These are phyloP conservation scores for Merodon equestris DNA, from an alignment of 2,888 invertebrate species.

Conservation along the genomic window DNA sequence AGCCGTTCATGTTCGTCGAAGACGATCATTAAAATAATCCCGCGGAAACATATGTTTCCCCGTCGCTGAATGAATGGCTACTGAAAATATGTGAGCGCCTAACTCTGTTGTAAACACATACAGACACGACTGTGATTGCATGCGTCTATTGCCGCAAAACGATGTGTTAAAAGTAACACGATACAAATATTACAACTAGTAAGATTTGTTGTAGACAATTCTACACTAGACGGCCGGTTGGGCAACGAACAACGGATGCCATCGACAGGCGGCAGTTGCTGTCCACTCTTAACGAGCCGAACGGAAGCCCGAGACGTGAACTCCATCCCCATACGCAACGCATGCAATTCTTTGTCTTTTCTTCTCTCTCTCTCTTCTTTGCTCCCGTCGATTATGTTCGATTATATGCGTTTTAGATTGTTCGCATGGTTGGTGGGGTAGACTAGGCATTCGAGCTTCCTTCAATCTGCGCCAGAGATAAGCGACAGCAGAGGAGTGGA, in stretches of 20 bases:
- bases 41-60: conserved; percentile 64
- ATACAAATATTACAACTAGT: conserved; percentile 67
- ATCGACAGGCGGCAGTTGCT: neutral
- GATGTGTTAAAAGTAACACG: conserved; percentile 69
- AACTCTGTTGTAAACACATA: neutral
- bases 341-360: neutral
- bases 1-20: conserved; percentile 11
- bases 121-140: conserved; percentile 14
- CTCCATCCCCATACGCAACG: conserved; percentile 51
- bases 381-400: conserved; percentile 63
- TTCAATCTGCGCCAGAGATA: conserved; percentile 65
- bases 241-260: conserved; percentile 13
- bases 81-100: conserved; percentile 50
- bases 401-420: conserved; percentile 68
- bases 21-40: conserved; percentile 68
- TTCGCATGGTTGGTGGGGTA: conserved; percentile 18
- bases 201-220: conserved; percentile 68
- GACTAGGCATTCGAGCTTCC: conserved; percentile 36
- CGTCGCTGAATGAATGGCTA: conserved; percentile 48
- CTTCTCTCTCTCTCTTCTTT: conserved; percentile 18
- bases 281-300: conserved; percentile 55
- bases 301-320: conserved; percentile 53
- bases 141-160: conserved; percentile 63
- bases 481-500: conserved; percentile 35
- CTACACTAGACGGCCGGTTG: conserved; percentile 22